These are phyloP conservation scores for Accipiter virgatus DNA, from an alignment of 2,113 vertebrate genomes.

Conservation along the genomic window DNA sequence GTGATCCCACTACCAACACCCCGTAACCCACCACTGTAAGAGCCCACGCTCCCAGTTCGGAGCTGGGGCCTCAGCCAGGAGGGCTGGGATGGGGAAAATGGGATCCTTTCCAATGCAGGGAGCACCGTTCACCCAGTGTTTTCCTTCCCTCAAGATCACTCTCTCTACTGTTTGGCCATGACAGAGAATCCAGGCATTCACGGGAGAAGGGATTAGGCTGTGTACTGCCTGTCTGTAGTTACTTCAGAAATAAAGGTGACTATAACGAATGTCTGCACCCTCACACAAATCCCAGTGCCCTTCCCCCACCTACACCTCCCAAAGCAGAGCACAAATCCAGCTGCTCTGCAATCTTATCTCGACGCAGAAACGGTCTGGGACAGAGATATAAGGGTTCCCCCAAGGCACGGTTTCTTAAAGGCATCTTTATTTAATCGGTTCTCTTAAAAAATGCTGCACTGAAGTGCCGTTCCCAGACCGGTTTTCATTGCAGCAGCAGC, in stretches of 20 bases:
- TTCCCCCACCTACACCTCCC: neutral
- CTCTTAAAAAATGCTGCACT: neutral
- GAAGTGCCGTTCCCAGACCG: neutral
- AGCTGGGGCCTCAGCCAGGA: neutral
- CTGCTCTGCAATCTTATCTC: slow-evolving; percentile 39
- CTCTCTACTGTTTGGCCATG: rapidly evolving
- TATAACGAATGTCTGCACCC: neutral
- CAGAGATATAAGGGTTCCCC: neutral
- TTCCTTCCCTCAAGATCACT: neutral
- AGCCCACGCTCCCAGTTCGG: rapidly evolving
- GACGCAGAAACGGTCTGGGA: neutral
- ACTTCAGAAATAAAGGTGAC: neutral
- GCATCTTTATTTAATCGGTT: neutral
- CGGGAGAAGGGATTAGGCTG: neutral
- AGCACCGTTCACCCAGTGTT: neutral
- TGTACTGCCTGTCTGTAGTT: neutral
- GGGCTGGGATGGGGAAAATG: neutral
- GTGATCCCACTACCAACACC: rapidly evolving
- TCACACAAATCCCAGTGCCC: neutral
- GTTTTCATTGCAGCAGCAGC: neutral
- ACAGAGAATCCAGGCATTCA: neutral
- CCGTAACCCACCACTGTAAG: rapidly evolving
- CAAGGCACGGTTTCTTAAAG: slow-evolving; percentile 45
- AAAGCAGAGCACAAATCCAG: neutral
- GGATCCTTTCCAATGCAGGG: neutral